Conservation (phyloP, 2,797 vertebrate species). For the Acropternis orthonyx region DNA sequence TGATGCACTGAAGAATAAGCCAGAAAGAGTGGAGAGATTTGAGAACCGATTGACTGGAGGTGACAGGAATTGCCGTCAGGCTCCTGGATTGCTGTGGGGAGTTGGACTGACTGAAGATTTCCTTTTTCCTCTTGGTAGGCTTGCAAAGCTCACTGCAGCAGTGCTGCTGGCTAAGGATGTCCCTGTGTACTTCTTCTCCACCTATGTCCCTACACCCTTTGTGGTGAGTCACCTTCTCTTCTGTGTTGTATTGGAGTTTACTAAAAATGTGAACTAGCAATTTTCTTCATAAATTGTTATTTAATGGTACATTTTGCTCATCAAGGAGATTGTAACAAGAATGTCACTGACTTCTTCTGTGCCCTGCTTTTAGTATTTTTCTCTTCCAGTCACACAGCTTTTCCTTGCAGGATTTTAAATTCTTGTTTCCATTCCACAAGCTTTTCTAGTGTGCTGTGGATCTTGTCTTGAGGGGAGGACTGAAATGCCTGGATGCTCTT, state of each 20-base stretch:
- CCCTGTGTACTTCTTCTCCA: conserved; percentile 91
- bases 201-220: conserved; percentile 91
- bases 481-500: background rate
- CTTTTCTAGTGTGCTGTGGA: background rate
- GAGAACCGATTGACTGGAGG: background rate
- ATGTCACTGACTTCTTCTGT: background rate
- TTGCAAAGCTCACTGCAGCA: conserved; percentile 88
- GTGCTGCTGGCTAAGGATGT: conserved; percentile 88
- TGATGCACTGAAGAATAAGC: background rate
- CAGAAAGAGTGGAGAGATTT: background rate
- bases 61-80: background rate
- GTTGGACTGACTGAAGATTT: background rate
- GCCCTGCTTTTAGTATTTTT: background rate
- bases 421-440: background rate
- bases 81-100: background rate
- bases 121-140: conserved; percentile 68
- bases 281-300: background rate
- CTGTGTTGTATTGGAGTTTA: fast-evolving
- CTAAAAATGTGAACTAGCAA: background rate
- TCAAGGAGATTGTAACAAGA: background rate
- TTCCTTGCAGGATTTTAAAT: background rate
- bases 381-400: background rate
- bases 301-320: background rate
- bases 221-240: conserved; percentile 83
- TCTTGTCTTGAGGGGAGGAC: background rate